Evolutionary conservation across 2,113 vertebrate genomes (phyloP).

Genomic region (Pseudolaguvia tuberculata): DNA sequence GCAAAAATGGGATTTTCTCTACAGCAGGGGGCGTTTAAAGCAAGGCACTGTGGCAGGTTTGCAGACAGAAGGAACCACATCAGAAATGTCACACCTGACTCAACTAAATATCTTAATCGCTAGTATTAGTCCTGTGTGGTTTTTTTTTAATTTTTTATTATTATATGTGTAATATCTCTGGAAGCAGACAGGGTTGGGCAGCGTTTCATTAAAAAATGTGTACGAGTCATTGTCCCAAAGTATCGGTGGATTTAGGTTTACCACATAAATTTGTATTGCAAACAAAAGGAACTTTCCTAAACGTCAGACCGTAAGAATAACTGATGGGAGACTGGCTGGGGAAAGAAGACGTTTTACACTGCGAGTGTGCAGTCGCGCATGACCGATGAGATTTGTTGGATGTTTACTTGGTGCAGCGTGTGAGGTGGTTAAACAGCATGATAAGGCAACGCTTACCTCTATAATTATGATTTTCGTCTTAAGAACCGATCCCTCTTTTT

Average conservation of each 20-base stretch:
- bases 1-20: too few species aligned
- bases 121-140: not conserved
- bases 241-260: not conserved
- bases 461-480: not conserved
- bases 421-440: not conserved
- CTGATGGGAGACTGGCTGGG: not conserved
- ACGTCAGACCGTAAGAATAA: not conserved
- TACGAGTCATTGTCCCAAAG: not conserved
- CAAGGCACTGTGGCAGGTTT: not conserved
- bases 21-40: too few species aligned
- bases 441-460: not conserved
- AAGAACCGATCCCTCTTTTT: not conserved
- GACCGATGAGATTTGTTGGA: not conserved
- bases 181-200: not conserved
- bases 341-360: not conserved
- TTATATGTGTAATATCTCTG: not conserved
- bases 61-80: not conserved
- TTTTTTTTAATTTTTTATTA: not conserved
- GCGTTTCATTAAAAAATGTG: not conserved
- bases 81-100: not conserved
- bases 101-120: conserved; percentile 9
- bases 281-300: not conserved
- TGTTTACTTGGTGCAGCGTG: not conserved
- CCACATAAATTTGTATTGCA: not conserved
- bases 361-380: not conserved